Evolutionary conservation across 2,888 invertebrate genomes (phyloP), one percentile per base, ranked within the genome.

Genomic region (Myopa tessellatipennis): DNA sequence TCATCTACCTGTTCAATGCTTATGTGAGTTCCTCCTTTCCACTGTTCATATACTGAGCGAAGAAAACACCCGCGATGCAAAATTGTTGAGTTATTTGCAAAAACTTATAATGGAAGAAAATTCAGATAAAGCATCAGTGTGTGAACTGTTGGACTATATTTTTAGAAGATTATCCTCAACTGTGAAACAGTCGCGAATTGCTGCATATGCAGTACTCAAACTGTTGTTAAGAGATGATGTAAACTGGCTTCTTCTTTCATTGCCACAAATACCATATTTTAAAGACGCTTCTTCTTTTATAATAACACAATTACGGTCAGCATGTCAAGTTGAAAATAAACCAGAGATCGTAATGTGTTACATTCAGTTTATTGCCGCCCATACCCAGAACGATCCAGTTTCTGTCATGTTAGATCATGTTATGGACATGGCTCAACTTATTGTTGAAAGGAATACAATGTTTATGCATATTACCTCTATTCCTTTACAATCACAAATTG

Each of bases 1-100:
- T 85, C 95, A 97, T 83, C 90, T 99, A 34, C 98, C 98, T 0
- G 97, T 98, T n/a, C 98, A 98, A 86, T 98, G 98, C 87, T 91
- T 99, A 71, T 98, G 98, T 90, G 98, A 98, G 90, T 98, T 98
- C 90, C 91, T 98, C 71, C 92, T 98, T 3, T 93, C 93, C 79
- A 92, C 92, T 76, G 90, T 92, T 0, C 91, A 91, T 4, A 92
- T 92, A 79, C 93, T 94, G 82, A 93, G 93, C 84, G 91, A 92
- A n/a, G 94, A 95, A 76, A 90, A 89, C 75, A 86, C 84, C 50
- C 94, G 95, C 81, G 93, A 95, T 84, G 90, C 90, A 8, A 96
- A 97, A 88, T 90, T 97, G 81, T 89, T 92, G 72, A 90, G 90
- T 34, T 92, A 92, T 85, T 87, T 92, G 80, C 89, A 92, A 0